A percentile compares a stretch with the other conserved stretches of the same genome.
Evolutionary conservation across 2,113 vertebrate genomes (phyloP).

Genomic region (Machaerirhynchus nigripectus): DNA sequence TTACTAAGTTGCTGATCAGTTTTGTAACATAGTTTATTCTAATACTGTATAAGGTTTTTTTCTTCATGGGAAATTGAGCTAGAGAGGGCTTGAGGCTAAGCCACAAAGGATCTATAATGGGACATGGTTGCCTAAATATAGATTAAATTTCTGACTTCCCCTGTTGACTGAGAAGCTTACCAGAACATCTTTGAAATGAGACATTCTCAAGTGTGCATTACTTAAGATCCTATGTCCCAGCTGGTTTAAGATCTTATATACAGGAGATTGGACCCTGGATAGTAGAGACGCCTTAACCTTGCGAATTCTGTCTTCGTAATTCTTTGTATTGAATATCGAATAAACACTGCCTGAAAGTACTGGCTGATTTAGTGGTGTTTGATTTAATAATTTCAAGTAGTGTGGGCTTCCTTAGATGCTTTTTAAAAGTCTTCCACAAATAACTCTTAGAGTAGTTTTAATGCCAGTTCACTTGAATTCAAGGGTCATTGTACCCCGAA

Average conservation of each 20-base stretch:
- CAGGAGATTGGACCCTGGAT: background rate
- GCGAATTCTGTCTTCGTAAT: background rate
- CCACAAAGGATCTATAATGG: background rate
- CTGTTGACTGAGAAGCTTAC: background rate
- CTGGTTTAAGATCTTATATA: background rate
- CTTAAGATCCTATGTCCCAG: background rate
- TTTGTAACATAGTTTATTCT: background rate
- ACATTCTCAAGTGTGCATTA: background rate
- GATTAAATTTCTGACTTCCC: background rate
- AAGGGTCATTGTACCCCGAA: background rate
- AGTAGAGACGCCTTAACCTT: background rate
- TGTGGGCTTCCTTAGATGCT: background rate
- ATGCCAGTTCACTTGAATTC: background rate
- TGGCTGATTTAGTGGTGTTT: background rate
- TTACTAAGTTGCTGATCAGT: background rate
- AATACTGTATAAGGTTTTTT: background rate
- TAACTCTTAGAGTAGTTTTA: background rate
- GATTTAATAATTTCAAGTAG: background rate
- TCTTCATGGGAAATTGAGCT: background rate
- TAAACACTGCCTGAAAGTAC: background rate
- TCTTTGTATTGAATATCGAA: background rate
- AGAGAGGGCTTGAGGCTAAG: background rate
- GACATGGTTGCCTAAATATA: background rate
- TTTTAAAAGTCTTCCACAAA: background rate
- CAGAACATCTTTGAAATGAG: background rate